Evolutionary conservation across 2,888 invertebrate genomes (phyloP), one percentile per base, ranked within the genome.

Genomic region (Exocentrus adspersus): DNA sequence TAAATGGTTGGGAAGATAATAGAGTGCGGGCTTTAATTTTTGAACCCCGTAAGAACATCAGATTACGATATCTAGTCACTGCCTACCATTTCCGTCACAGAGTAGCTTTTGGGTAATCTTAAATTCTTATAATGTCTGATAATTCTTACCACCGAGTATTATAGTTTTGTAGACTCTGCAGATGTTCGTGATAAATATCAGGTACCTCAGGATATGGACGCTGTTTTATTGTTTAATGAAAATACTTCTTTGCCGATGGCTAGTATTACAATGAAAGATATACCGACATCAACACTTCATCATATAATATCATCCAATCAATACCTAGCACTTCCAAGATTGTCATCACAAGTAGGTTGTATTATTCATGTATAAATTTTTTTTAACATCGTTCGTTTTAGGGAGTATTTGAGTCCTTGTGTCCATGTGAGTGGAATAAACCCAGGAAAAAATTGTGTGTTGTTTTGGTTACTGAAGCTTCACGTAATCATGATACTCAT

Each of bases 1-100:
- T 97, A 24, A 88, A 88, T 46, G 95, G 95, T 57, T 97, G 97
- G 92, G 88, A 88, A 65, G 97, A 98, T 84, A 98, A 98, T 82
- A 88, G 91, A 81, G 94, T 97, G 42, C 88, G 97, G 69, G 95
- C 93, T 24, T 84, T 98, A 60, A 91, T 97, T 75, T 93, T 97
- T 82, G 92, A 94, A 78, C 92, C 92, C 65, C 86, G 89, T 63
- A 87, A 87, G 67, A 88, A 88, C 9, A 89, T 94, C 58, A 88
- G 95, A 54, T 86, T 97, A 59, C 85, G 97, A 68, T 98, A 97
- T 84, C 85, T 97, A 69, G 87, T 96, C 67, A 90, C 93, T 67
- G 96, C 97, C 30, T 96, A 90, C 83, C 91, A 92, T 80, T 94
- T 94, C 81, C 87, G 92, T 73, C 91, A 93, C 76, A 86, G 93